Base-by-base conservation (phyloP, 2,113 vertebrate species). In the Penelope pileata region DNA sequence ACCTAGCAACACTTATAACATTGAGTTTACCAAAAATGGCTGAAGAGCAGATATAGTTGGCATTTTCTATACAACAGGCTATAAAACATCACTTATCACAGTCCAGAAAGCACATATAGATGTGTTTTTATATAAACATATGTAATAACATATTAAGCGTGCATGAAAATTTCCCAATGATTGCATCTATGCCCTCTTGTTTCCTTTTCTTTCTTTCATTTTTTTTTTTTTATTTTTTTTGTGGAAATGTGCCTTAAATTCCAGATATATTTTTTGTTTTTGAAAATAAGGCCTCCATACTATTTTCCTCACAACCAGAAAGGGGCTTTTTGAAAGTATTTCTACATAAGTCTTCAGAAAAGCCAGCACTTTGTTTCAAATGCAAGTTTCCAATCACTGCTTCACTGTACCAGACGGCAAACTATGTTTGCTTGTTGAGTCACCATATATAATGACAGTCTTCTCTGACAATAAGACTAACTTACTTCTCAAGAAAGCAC, bases 61-160 rank as follows among this genome's bases (percentile, higher is more conserved):
- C 98, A 98, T 99, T 99, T 98, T 99, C 99, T 99, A 99, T 99
- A 99, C 99, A 99, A 99, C 99, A 99, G 99, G 99, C 99, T 99
- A 99, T 99, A 99, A 99, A 99, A 99, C 99, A 98, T 99, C 99
- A 99, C 99, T 99, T 99, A 98, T 99, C 99, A 99, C 99, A 98
- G 99, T 99, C 98, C 99, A 99, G 99, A 99, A 99, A 99, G 99
- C 99, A 99, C 99, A 99, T 99, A 98, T 99, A 99, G 99, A 99
- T 99, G 99, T 99, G 98, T 98, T 99, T 97, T 98, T 99, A 99
- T 99, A 99, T 99, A 99, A 99, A 99, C 99, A 99, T 99, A 99
- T 99, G 99, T 99, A 98, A 98, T 99, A 99, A 99, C 99, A 99
- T 99, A 99, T 98, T 98, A 98, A 98, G 98, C 99, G 99, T 99